These are phyloP conservation scores for Silurus aristotelis DNA, from an alignment of 2,797 vertebrate genomes.

Conservation along the genomic window DNA sequence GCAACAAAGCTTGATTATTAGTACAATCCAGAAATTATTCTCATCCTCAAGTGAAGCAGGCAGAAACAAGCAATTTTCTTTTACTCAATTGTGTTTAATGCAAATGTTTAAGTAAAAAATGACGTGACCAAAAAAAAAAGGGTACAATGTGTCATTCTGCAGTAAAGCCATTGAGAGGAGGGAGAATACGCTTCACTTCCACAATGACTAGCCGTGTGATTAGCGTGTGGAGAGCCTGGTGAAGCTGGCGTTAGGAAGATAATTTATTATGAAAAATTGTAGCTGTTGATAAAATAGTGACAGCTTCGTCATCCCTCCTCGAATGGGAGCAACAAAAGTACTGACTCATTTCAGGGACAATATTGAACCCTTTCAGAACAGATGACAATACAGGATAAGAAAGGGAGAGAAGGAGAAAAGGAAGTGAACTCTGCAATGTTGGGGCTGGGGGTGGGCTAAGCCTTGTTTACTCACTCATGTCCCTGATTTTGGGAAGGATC, in stretches of 20 bases:
- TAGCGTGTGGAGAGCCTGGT: not conserved
- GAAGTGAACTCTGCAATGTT: not conserved
- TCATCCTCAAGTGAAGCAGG: not conserved
- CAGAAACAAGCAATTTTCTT: not conserved
- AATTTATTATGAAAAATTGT: slow-evolving; percentile 53
- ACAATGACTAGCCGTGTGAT: not conserved
- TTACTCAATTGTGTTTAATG: not conserved
- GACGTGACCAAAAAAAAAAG: slow-evolving; percentile 28
- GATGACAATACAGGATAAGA: slow-evolving; percentile 1
- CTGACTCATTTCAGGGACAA: slow-evolving; percentile 46
- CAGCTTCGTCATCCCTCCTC: slow-evolving; percentile 39
- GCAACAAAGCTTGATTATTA: not conserved
- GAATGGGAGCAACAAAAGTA: slow-evolving; percentile 46
- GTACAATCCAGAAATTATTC: not conserved
- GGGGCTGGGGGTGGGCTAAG: not conserved
- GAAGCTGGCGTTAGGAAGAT: slow-evolving; percentile 26
- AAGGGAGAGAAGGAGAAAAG: not conserved
- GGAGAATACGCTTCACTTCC: slow-evolving; percentile 7
- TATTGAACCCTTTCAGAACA: slow-evolving; percentile 23
- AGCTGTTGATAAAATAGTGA: slow-evolving; percentile 57
- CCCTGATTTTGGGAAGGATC: not conserved
- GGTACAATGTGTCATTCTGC: slow-evolving; percentile 46
- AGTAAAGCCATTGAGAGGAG: slow-evolving; percentile 34
- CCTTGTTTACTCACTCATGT: not conserved
- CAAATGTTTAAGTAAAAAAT: not conserved